phyloP scores from a whole-genome alignment of 1,140 invertebrate species.

The Apis florea region DNA sequence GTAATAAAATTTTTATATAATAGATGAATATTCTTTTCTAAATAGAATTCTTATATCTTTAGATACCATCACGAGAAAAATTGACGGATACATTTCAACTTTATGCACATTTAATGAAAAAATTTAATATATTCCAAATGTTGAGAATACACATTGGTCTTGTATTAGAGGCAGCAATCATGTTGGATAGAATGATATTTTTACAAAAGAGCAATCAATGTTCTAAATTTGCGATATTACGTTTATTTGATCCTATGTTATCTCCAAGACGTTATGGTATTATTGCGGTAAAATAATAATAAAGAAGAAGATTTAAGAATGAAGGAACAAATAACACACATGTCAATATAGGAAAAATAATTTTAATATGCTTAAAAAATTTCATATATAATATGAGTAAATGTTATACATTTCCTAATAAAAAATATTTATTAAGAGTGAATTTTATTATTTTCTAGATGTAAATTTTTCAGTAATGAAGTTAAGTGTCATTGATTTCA shows the following conservation, averaged over 20 bases:
- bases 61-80: conserved; percentile 79
- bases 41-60: conserved; percentile 54
- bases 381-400: background rate
- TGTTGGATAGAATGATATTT: conserved; percentile 92
- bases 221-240: conserved; percentile 84
- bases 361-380: conserved; percentile 14
- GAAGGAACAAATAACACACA: background rate
- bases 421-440: background rate
- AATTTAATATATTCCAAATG: conserved; percentile 90
- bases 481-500: conserved; percentile 31
- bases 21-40: background rate
- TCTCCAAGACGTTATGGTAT: conserved; percentile 90
- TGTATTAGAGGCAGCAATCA: conserved; percentile 90
- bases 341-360: background rate
- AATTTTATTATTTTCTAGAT: conserved; percentile 1
- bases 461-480: background rate
- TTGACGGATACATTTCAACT: conserved; percentile 78
- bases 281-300: conserved; percentile 79
- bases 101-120: conserved; percentile 81
- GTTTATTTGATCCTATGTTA: conserved; percentile 88
- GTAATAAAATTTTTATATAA: conserved; percentile 56
- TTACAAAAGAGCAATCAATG: conserved; percentile 85
- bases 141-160: conserved; percentile 90
- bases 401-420: background rate
- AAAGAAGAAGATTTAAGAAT: background rate